These are phyloP conservation scores for Amblyraja radiata DNA, from an alignment of 2,797 vertebrate species.

Conservation along the genomic window DNA sequence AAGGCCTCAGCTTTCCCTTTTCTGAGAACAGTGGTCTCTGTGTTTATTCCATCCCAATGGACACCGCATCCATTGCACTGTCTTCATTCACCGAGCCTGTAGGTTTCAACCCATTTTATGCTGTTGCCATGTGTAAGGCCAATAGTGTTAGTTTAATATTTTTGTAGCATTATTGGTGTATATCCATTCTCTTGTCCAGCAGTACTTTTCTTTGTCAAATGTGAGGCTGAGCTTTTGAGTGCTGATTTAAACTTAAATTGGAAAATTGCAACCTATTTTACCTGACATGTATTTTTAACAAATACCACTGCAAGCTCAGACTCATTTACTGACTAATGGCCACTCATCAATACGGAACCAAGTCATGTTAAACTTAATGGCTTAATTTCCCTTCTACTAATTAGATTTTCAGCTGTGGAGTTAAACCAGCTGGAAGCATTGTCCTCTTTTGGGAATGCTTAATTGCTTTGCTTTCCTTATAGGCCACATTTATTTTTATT, in stretches of 20 bases:
- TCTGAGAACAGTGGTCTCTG: too few species aligned
- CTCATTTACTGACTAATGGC: not conserved
- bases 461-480: not conserved
- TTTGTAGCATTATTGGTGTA: not conserved
- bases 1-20: too few species aligned
- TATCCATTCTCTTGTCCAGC: not conserved
- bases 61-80: too few species aligned
- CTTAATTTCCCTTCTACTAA: not conserved
- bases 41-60: too few species aligned
- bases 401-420: slow-evolving; percentile 9
- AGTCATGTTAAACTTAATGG: not conserved
- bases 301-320: not conserved
- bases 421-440: not conserved
- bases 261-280: not conserved
- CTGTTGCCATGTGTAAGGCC: not conserved
- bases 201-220: not conserved
- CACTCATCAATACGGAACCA: not conserved
- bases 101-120: not conserved
- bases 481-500: not conserved
- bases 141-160: not conserved
- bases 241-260: not conserved
- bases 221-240: not conserved
- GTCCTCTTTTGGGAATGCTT: not conserved
- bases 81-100: too few species aligned
- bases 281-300: not conserved